phyloP scores from a whole-genome alignment of 2,113 vertebrate species.

The Spilogale gracilis region DNA sequence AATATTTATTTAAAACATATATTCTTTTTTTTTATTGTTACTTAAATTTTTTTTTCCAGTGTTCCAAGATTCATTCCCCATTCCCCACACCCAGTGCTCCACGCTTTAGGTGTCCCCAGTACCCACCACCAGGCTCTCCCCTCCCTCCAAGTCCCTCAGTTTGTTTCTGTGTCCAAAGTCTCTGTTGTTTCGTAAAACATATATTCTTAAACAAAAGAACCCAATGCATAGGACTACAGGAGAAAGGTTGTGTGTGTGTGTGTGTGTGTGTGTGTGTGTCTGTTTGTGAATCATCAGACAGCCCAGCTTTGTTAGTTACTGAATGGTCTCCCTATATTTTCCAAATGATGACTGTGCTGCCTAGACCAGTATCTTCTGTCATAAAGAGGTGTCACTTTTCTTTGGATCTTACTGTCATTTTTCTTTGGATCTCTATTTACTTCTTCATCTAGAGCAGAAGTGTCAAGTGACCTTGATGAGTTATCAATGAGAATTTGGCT shows the following conservation, averaged over 20 bases:
- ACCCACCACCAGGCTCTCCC: too few species aligned
- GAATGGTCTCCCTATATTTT: background rate
- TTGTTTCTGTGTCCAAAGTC: too few species aligned
- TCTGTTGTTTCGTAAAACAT: background rate
- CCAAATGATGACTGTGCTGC: background rate
- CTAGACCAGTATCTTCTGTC: constrained; percentile 6
- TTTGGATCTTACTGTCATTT: constrained; percentile 52
- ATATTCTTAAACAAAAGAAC: constrained; percentile 9
- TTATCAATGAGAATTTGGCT: constrained; percentile 35
- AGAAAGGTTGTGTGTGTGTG: background rate
- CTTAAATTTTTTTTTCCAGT: too few species aligned
- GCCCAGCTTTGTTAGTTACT: background rate
- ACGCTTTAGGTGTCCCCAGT: too few species aligned
- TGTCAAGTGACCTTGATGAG: constrained; percentile 56
- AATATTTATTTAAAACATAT: constrained; percentile 21
- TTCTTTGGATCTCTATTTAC: constrained; percentile 16
- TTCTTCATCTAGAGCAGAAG: constrained; percentile 9
- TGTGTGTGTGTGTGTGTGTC: background rate
- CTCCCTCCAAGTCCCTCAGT: too few species aligned
- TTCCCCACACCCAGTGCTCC: too few species aligned
- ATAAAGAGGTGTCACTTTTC: constrained; percentile 45
- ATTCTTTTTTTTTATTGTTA: background rate
- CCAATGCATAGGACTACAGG: background rate
- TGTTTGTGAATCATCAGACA: background rate
- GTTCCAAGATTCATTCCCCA: too few species aligned